Conservation (phyloP, 2,797 vertebrate genomes). For the Aselliscus stoliczkanus region DNA sequence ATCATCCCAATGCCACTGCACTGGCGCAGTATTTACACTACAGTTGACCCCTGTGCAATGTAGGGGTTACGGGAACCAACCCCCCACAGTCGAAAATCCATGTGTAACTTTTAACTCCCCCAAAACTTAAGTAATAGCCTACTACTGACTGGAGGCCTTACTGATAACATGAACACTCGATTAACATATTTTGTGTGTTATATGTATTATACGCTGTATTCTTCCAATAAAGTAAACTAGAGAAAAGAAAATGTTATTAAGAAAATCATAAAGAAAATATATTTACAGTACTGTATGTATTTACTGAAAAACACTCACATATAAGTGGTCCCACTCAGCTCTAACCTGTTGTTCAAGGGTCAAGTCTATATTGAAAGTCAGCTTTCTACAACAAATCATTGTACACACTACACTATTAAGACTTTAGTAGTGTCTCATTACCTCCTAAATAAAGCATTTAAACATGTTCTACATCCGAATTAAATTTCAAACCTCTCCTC, state of each 20-base stretch:
- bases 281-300: not conserved
- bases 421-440: not conserved
- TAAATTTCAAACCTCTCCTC: constrained; percentile 28
- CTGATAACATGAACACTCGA: not conserved
- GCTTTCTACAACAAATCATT: constrained; percentile 4
- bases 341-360: not conserved
- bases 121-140: not conserved
- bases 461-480: not conserved
- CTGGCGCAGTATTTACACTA: not conserved
- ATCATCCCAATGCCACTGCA: not conserved
- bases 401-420: not conserved
- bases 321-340: not conserved
- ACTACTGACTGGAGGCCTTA: not conserved
- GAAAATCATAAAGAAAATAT: not conserved
- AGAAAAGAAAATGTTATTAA: not conserved
- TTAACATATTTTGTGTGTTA: not conserved
- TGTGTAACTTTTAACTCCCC: not conserved
- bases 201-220: not conserved
- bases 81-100: not conserved
- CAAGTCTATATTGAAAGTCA: not conserved
- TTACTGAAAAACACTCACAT: not conserved
- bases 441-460: constrained; percentile 30
- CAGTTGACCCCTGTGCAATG: not conserved
- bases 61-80: not conserved
- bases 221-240: not conserved